phyloP scores from a whole-genome alignment of 2,113 vertebrate genomes.

The Epinephelus fuscoguttatus region DNA sequence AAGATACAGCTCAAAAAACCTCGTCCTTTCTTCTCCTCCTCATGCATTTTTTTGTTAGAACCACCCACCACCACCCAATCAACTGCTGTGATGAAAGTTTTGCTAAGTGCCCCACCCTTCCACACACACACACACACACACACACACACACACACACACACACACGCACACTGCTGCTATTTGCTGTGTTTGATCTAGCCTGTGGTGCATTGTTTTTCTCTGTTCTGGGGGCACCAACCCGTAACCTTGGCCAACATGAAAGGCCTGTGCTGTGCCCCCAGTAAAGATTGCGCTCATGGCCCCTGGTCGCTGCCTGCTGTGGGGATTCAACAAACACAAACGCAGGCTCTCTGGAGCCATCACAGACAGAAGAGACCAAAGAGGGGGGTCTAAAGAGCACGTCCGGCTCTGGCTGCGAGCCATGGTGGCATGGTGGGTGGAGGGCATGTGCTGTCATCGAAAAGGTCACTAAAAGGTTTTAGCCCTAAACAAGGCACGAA shows the following conservation, averaged over 20 bases:
- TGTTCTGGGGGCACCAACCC: conserved; percentile 69
- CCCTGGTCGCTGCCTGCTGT: conserved; percentile 63
- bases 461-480: conserved; percentile 49
- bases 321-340: conserved; percentile 70
- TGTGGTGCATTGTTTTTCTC: conserved; percentile 65
- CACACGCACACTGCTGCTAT: conserved; percentile 22
- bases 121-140: conserved; percentile 13
- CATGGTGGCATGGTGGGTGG: conserved; percentile 40
- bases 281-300: conserved; percentile 74
- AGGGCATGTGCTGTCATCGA: conserved; percentile 15
- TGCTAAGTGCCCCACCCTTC: conserved; percentile 42
- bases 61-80: conserved; percentile 40
- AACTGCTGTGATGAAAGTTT: conserved; percentile 68
- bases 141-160: conserved; percentile 13
- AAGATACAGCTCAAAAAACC: conserved; percentile 19
- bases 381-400: conserved; percentile 27
- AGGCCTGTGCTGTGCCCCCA: conserved; percentile 67
- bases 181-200: conserved; percentile 70
- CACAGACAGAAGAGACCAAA: conserved; percentile 46
- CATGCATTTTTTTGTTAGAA: conserved; percentile 42
- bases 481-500: background rate
- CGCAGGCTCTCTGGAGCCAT: conserved; percentile 73
- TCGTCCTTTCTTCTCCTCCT: conserved; percentile 20
- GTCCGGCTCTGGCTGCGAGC: conserved; percentile 35
- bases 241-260: conserved; percentile 81